These are phyloP conservation scores for Hydrocynus forskahlii DNA, from an alignment of 2,797 vertebrate genomes.

Conservation along the genomic window DNA sequence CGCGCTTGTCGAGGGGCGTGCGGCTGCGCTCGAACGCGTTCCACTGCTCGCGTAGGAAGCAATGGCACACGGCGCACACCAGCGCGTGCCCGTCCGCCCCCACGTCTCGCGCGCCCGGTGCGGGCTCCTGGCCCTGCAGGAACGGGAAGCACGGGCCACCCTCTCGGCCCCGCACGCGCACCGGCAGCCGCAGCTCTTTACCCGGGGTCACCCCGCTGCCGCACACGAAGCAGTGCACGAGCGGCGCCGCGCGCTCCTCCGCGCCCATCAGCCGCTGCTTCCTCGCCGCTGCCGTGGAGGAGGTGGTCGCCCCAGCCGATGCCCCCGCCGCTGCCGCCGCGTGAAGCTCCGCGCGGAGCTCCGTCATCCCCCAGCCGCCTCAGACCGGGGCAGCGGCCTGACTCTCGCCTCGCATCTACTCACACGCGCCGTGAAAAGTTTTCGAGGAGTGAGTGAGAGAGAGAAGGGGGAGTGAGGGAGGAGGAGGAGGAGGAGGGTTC, in stretches of 20 bases:
- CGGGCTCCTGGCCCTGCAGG: constrained; percentile 92
- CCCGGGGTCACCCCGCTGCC: constrained; percentile 89
- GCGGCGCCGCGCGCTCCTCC: constrained; percentile 74
- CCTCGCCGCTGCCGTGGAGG: constrained; percentile 72
- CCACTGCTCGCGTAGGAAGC: constrained; percentile 95
- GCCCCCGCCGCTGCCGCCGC: constrained; percentile 60
- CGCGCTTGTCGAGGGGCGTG: constrained; percentile 94
- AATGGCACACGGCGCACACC: constrained; percentile 94
- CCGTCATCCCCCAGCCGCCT: constrained; percentile 74
- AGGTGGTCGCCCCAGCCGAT: neutral
- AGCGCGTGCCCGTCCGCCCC: constrained; percentile 85
- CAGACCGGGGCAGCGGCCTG: neutral
- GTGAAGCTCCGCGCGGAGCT: constrained; percentile 74
- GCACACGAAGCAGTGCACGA: constrained; percentile 91
- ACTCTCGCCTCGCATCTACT: constrained; percentile 1
- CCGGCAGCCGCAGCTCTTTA: constrained; percentile 85
- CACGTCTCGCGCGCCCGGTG: constrained; percentile 88
- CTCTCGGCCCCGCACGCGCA: constrained; percentile 77
- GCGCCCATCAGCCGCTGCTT: constrained; percentile 91
- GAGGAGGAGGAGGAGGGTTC: neutral
- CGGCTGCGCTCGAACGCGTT: constrained; percentile 93
- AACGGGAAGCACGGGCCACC: constrained; percentile 90
- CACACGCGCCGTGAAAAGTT: constrained; percentile 62
- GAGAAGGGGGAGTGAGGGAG: neutral
- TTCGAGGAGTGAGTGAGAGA: neutral